These are phyloP conservation scores for Rhopalosiphum maidis DNA, from an alignment of 1,140 invertebrate genomes.

Conservation along the genomic window DNA sequence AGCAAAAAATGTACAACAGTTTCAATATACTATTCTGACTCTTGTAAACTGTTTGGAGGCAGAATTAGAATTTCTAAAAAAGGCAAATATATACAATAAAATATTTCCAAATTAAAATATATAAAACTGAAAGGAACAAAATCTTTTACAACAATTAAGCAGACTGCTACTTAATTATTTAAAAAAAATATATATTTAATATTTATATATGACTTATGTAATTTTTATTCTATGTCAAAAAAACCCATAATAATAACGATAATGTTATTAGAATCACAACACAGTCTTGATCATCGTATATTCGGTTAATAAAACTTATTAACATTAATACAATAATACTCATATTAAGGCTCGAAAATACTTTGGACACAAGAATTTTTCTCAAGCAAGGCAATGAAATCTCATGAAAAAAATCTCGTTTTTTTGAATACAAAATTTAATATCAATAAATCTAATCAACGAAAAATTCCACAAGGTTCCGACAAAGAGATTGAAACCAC, in stretches of 20 bases:
- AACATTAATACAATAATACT: neutral
- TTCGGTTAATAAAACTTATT: neutral
- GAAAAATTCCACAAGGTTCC: neutral
- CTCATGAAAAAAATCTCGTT: neutral
- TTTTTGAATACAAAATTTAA: neutral
- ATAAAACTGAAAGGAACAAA: neutral
- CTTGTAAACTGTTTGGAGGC: neutral
- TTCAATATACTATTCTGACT: neutral
- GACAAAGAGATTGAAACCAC: neutral
- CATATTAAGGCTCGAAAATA: neutral
- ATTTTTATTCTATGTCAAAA: neutral
- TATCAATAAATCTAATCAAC: constrained; percentile 6
- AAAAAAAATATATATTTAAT: neutral
- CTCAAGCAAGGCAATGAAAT: neutral
- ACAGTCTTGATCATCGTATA: neutral
- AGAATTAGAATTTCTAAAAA: neutral
- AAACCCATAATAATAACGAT: too few species aligned
- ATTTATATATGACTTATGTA: neutral
- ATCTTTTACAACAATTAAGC: neutral
- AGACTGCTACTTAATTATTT: neutral
- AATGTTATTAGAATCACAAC: neutral
- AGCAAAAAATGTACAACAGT: neutral
- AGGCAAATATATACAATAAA: neutral
- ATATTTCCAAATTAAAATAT: neutral
- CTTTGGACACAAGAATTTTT: neutral